Base-by-base conservation (phyloP, 2,888 invertebrate species). In the Eupithecia pulchellata region DNA sequence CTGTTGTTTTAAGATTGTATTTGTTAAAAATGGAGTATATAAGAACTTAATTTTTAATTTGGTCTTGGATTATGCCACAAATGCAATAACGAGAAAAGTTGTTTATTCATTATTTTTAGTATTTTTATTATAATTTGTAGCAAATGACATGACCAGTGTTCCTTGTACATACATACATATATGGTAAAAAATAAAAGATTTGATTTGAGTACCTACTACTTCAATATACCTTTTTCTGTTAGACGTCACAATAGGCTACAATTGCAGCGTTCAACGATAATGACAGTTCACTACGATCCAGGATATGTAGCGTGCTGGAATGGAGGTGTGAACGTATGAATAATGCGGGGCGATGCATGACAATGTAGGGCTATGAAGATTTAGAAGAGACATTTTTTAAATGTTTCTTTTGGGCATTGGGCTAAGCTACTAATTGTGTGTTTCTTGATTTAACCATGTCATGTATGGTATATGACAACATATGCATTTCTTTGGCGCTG, bases 311-410 rank as follows among this genome's bases (percentile, higher is more conserved):
- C 36, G 65, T 66, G 66, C 39, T 68, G 70, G 70, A 68, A 71
- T 68, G 69, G 63, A 77, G 77, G 77, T 75, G 77, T 68, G 75
- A 75, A 71, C 65, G 47, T 69, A 78, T 78, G 76, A 69, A 78
- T 76, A 76, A 78, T 78, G 52, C 66, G 52, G 63, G 17, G 71
- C 73, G 72, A 75, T 76, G 79, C 77, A 78, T 79, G 55, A 77
- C 78, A 78, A 79, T 78, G 67, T 70, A 66, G 75, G 58, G 62
- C 70, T 76, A 77, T 66, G 55, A 77, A 77, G 64, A 29, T 55
- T 69, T 74, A 78, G 77, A 78, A 42, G 5, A 17, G n/a, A n/a
- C n/a, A n/a, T n/a, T n/a, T n/a, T n/a, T n/a, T n/a, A n/a, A n/a
- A n/a, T n/a, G n/a, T n/a, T n/a, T n/a, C n/a, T n/a, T n/a, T n/a